Evolutionary conservation across 92 coral and sea anemone genomes (phyloP).

Genomic region (Nematostella vectensis): DNA sequence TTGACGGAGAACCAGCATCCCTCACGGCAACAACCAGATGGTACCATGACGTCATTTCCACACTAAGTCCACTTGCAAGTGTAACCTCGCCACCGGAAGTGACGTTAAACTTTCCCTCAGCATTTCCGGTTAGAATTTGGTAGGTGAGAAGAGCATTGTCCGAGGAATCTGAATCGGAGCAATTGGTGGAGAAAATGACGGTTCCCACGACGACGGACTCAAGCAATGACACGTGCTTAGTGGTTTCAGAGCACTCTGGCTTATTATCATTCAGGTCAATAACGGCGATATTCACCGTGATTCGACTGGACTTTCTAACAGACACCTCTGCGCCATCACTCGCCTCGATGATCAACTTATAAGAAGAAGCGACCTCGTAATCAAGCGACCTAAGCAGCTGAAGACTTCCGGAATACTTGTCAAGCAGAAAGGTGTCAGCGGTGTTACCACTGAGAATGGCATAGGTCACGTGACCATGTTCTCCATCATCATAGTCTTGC

Average conservation of each 20-base stretch:
- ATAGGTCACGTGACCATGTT: conserved; percentile 51
- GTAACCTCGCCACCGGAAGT: conserved; percentile 38
- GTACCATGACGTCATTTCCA: conserved; percentile 27
- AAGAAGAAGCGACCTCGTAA: conserved; percentile 20
- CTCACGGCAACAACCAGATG: conserved; percentile 36
- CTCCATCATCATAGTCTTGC: conserved; percentile 44
- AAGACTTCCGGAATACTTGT: conserved; percentile 38
- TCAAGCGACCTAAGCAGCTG: conserved; percentile 27
- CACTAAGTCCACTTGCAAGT: conserved; percentile 19
- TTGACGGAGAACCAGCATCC: conserved; percentile 41
- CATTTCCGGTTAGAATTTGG: conserved; percentile 25
- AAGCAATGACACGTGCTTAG: conserved; percentile 23
- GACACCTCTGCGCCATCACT: conserved; percentile 31
- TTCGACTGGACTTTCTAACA: conserved; percentile 33
- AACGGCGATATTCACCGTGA: conserved; percentile 35
- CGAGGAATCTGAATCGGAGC: conserved; percentile 36
- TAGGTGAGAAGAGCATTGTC: conserved; percentile 22
- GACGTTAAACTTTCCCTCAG: conserved; percentile 33
- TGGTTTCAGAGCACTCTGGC: conserved; percentile 23
- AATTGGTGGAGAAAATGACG: conserved; percentile 26
- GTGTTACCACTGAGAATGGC: conserved; percentile 38
- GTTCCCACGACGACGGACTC: conserved; percentile 43
- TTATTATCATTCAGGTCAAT: conserved; percentile 47
- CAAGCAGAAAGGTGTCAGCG: conserved; percentile 40
- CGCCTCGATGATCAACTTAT: conserved; percentile 28